Percentiles rank a stretch among this genome's conserved stretches.
These are phyloP conservation scores for Nomada flava DNA, from an alignment of 2,888 invertebrate species.

Conservation along the genomic window DNA sequence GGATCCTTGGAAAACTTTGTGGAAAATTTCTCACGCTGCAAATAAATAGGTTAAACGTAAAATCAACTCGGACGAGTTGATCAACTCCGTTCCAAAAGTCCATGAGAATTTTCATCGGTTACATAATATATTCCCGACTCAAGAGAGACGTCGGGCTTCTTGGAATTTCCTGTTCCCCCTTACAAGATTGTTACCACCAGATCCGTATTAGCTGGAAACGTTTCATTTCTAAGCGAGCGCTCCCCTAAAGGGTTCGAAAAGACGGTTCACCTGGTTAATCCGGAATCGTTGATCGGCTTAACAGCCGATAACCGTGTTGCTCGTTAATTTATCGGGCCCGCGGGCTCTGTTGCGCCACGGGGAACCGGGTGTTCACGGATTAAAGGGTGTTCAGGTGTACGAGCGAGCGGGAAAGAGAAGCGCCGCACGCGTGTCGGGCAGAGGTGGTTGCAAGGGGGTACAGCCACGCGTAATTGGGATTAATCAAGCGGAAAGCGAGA, in stretches of 20 bases:
- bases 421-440: slow-evolving; percentile 25
- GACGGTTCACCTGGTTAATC: slow-evolving; percentile 47
- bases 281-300: slow-evolving; percentile 56
- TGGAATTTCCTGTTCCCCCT: no score
- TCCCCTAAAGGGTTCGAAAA: slow-evolving; percentile 30
- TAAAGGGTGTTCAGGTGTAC: slow-evolving; percentile 44
- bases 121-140: no score
- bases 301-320: slow-evolving; percentile 51
- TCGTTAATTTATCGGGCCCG: slow-evolving; percentile 56
- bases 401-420: background rate
- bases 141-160: no score
- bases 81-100: no score
- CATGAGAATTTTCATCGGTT: no score
- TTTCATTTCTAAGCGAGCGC: slow-evolving; percentile 27
- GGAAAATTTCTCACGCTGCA: no score
- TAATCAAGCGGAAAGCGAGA: slow-evolving; percentile 74
- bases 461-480: slow-evolving; percentile 69
- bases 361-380: slow-evolving; percentile 59
- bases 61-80: no score
- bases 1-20: no score
- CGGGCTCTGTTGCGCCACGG: slow-evolving; percentile 22
- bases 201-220: no score
- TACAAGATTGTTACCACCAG: no score
- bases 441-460: slow-evolving; percentile 5
- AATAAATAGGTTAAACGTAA: no score